These are phyloP conservation scores for Anthoscopus minutus DNA, from an alignment of 2,113 vertebrate genomes.

Conservation along the genomic window DNA sequence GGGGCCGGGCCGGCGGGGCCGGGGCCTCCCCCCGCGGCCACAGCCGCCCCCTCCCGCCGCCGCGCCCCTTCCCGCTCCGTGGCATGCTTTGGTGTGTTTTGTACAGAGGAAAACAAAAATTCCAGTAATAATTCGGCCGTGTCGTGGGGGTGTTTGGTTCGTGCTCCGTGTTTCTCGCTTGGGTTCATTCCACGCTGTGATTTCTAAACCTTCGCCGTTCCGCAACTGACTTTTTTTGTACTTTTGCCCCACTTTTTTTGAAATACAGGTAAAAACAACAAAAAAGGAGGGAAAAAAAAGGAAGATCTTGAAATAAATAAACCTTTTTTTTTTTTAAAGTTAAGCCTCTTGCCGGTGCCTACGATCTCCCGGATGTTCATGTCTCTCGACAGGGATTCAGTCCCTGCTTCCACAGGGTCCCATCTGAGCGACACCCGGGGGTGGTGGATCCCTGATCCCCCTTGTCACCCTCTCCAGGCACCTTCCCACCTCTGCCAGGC, in stretches of 20 bases:
- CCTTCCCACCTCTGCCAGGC: not conserved
- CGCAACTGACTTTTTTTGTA: constrained; percentile 87
- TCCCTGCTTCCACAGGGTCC: not conserved
- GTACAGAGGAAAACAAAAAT: constrained; percentile 74
- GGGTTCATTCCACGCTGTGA: constrained; percentile 76
- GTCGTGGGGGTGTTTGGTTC: constrained; percentile 48
- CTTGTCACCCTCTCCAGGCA: not conserved
- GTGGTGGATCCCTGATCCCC: not conserved
- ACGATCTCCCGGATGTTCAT: not conserved
- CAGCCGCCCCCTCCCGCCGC: not conserved
- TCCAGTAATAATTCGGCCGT: constrained; percentile 17
- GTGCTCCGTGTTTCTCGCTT: constrained; percentile 69
- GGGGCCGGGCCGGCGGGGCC: not conserved
- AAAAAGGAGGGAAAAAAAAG: constrained; percentile 31
- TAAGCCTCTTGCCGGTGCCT: not conserved
- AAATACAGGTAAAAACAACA: constrained; percentile 74
- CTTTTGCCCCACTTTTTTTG: constrained; percentile 85
- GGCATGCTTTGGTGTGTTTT: constrained; percentile 96
- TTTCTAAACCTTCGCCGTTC: constrained; percentile 90
- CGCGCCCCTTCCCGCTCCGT: constrained; percentile 50
- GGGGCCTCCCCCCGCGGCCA: not conserved
- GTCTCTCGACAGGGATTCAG: not conserved
- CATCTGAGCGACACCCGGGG: fast-evolving
- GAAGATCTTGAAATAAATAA: constrained; percentile 95
- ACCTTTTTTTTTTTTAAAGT: constrained; percentile 67